Conservation (phyloP, 2,797 vertebrate genomes). For the Tympanoctomys barrerae region DNA sequence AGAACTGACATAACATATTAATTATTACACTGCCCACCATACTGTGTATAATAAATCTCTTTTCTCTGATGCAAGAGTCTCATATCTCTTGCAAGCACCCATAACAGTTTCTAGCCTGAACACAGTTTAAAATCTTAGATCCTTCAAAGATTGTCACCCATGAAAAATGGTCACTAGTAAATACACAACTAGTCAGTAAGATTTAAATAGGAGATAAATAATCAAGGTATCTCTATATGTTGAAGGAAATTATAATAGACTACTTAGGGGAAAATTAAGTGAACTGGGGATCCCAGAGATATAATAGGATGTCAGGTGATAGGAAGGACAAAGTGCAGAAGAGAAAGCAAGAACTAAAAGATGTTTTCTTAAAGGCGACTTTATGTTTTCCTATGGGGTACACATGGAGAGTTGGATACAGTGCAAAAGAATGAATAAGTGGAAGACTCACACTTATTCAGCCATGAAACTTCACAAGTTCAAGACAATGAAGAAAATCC, state of each 20-base stretch:
- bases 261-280: background rate
- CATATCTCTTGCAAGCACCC: background rate
- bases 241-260: background rate
- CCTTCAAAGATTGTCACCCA: background rate
- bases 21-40: background rate
- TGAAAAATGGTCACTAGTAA: background rate
- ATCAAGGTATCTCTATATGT: background rate
- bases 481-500: conserved; percentile 28
- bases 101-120: background rate
- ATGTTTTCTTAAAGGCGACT: background rate
- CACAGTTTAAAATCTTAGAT: background rate
- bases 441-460: background rate
- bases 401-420: background rate
- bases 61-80: background rate
- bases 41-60: background rate
- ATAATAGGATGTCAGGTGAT: background rate
- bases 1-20: background rate
- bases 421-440: background rate
- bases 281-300: background rate
- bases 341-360: background rate
- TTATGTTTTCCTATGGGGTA: background rate
- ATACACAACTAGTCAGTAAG: background rate
- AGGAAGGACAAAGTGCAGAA: background rate
- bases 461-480: background rate
- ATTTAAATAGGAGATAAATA: background rate